Conservation (phyloP, 2,113 vertebrate genomes). For the Tetrao urogallus region DNA sequence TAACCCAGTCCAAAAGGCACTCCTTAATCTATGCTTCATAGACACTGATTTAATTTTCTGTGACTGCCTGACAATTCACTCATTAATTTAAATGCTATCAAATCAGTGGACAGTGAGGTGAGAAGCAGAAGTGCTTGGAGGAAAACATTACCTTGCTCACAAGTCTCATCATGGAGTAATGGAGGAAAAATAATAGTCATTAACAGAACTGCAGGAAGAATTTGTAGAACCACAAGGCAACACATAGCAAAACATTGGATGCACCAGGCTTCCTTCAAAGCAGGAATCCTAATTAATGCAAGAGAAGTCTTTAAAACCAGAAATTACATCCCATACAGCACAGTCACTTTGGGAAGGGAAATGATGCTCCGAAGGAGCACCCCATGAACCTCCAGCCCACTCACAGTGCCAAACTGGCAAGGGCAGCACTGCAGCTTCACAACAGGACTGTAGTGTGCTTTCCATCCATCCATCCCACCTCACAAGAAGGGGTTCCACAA, state of each 20-base stretch:
- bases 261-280: constrained; percentile 36
- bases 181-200: constrained; percentile 7
- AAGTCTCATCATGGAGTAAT: neutral
- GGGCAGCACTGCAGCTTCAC: neutral
- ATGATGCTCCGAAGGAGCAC: neutral
- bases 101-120: neutral
- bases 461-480: neutral
- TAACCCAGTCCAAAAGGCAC: constrained; percentile 22
- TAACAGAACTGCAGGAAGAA: constrained; percentile 14
- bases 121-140: constrained; percentile 2
- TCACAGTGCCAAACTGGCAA: neutral
- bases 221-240: constrained; percentile 48
- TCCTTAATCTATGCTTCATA: neutral
- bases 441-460: neutral
- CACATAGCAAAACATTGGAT: neutral
- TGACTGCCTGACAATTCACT: constrained; percentile 35
- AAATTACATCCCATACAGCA: constrained; percentile 6
- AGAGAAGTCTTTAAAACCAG: constrained; percentile 1
- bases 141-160: neutral
- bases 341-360: neutral
- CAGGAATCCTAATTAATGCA: constrained; percentile 50
- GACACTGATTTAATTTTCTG: constrained; percentile 25
- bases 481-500: neutral
- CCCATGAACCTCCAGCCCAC: neutral
- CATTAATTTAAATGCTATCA: constrained; percentile 21